These are phyloP conservation scores for Trachelus troglodyta DNA, from an alignment of 2,888 invertebrate species.

Conservation along the genomic window DNA sequence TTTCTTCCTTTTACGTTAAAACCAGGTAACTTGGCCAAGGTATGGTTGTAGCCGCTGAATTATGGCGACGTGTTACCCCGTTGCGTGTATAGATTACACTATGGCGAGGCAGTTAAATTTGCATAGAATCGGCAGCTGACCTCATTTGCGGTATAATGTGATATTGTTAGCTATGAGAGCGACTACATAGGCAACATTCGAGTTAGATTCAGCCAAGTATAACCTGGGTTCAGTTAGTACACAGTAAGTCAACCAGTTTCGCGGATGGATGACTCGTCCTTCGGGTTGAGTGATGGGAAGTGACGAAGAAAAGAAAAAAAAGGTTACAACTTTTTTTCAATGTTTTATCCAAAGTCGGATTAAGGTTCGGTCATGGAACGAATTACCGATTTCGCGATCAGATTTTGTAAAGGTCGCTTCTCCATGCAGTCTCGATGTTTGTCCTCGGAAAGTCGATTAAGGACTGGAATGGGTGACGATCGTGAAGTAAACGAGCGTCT, in stretches of 20 bases:
- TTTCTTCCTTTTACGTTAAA: not conserved
- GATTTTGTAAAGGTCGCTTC: not conserved
- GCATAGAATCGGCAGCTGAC: slow-evolving; percentile 30
- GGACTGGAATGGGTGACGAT: not conserved
- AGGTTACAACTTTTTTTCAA: not conserved
- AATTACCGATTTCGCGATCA: not conserved
- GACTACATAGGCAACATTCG: not conserved
- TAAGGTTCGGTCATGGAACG: not conserved
- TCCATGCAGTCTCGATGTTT: not conserved
- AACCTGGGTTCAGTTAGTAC: not conserved
- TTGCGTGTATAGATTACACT: not conserved
- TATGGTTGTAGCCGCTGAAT: slow-evolving; percentile 31
- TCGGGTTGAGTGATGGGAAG: not conserved
- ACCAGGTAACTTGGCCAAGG: slow-evolving; percentile 42
- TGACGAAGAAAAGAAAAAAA: not conserved
- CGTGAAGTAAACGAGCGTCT: not conserved
- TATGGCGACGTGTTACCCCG: slow-evolving; percentile 20
- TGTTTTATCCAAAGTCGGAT: not conserved
- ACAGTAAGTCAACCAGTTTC: not conserved
- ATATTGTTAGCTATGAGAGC: not conserved
- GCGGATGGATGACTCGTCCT: not conserved
- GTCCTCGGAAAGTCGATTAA: not conserved
- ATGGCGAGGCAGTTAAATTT: slow-evolving; percentile 23
- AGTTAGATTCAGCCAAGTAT: not conserved
- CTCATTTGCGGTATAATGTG: slow-evolving; percentile 23